Percentiles rank a stretch among this genome's conserved stretches.
phyloP scores from a whole-genome alignment of 2,888 invertebrate genomes.

The Falcaria lacertinaria region DNA sequence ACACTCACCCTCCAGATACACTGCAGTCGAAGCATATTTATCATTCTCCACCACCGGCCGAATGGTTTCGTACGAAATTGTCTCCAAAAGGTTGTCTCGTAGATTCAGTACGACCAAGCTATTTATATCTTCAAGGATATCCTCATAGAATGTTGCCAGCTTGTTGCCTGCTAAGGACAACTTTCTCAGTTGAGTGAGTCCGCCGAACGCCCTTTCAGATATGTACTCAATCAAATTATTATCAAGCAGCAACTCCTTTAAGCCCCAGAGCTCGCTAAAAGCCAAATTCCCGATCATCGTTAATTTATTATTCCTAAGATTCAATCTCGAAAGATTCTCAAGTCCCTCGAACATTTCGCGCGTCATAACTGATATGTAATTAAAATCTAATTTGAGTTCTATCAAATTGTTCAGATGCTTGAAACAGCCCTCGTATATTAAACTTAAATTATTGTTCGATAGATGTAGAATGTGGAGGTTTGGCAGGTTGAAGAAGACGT shows the following conservation, averaged over 20 bases:
- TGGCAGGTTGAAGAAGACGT: slow-evolving; percentile 87
- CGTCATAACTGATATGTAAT: slow-evolving; percentile 87
- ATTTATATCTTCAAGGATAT: slow-evolving; percentile 85
- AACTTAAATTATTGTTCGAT: slow-evolving; percentile 91
- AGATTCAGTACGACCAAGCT: slow-evolving; percentile 86
- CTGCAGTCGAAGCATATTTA: slow-evolving; percentile 84
- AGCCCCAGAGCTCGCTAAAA: slow-evolving; percentile 87
- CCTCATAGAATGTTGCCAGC: slow-evolving; percentile 84
- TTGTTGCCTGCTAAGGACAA: slow-evolving; percentile 87
- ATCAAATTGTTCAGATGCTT: slow-evolving; percentile 85
- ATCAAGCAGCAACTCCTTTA: slow-evolving; percentile 85
- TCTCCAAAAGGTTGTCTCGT: slow-evolving; percentile 86
- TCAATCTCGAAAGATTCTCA: slow-evolving; percentile 84
- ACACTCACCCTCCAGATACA: slow-evolving; percentile 88
- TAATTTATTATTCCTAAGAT: slow-evolving; percentile 86
- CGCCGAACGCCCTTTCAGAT: slow-evolving; percentile 87
- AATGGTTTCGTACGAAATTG: slow-evolving; percentile 86
- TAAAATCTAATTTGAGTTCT: slow-evolving; percentile 88
- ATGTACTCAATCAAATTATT: slow-evolving; percentile 85
- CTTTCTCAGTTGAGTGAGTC: slow-evolving; percentile 84
- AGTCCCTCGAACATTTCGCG: slow-evolving; percentile 88
- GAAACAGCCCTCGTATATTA: slow-evolving; percentile 92
- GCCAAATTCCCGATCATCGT: slow-evolving; percentile 88
- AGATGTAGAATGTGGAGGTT: slow-evolving; percentile 86
- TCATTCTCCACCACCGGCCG: slow-evolving; percentile 87